Conservation (phyloP, 2,797 vertebrate genomes). For the Pseudomugil gertrudae region DNA sequence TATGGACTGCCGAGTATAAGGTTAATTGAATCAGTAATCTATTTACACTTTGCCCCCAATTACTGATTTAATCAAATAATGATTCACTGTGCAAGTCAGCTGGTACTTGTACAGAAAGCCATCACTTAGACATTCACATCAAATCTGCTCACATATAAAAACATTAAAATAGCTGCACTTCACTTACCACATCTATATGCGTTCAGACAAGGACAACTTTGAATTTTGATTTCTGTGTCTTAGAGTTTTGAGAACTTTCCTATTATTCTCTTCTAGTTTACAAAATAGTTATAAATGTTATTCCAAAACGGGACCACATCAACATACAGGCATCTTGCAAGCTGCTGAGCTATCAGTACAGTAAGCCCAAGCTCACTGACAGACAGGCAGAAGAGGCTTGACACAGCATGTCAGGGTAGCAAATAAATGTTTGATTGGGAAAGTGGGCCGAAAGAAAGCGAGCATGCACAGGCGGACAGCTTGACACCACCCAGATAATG, state of each 20-base stretch:
- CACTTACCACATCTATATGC: not conserved
- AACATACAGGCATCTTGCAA: constrained; percentile 18
- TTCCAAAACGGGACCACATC: constrained; percentile 22
- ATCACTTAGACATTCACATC: not conserved
- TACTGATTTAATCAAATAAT: constrained; percentile 61
- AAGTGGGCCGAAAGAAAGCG: constrained; percentile 64
- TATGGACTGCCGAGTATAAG: constrained; percentile 38
- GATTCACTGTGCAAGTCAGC: constrained; percentile 35
- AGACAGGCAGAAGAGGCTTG: constrained; percentile 63
- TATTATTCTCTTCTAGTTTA: not conserved
- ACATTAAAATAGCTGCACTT: constrained; percentile 2
- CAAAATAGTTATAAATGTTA: constrained; percentile 1
- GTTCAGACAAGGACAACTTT: not conserved
- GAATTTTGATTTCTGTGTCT: not conserved
- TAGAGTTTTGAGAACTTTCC: not conserved
- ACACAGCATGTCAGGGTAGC: constrained; percentile 67
- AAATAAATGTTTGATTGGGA: constrained; percentile 77
- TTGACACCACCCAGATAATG: constrained; percentile 77
- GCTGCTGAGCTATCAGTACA: constrained; percentile 47
- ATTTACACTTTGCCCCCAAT: constrained; percentile 71
- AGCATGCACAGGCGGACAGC: constrained; percentile 61
- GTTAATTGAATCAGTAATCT: constrained; percentile 69
- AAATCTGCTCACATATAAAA: not conserved
- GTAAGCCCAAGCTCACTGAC: constrained; percentile 54
- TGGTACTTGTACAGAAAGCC: constrained; percentile 13